Percentiles rank a stretch among this genome's conserved stretches.
These are phyloP conservation scores for Scyliorhinus canicula DNA, from an alignment of 2,797 vertebrate genomes.

Conservation along the genomic window DNA sequence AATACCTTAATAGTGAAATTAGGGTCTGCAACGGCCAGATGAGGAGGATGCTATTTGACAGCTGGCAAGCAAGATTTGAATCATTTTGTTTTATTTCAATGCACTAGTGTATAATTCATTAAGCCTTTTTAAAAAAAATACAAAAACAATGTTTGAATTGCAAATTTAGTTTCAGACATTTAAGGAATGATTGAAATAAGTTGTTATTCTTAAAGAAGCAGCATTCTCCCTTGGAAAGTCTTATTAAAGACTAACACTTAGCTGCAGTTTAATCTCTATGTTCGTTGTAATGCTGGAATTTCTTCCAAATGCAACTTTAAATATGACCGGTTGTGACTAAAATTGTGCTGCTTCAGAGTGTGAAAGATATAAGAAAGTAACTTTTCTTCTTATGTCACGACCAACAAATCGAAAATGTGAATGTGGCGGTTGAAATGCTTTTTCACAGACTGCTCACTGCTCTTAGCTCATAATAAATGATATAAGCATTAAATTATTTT, in stretches of 20 bases:
- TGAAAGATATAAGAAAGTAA: background rate
- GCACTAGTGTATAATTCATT: background rate
- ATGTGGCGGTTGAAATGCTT: background rate
- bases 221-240: background rate
- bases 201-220: background rate
- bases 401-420: background rate
- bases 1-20: conserved; percentile 14
- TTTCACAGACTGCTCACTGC: background rate
- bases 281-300: background rate
- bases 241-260: background rate
- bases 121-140: background rate
- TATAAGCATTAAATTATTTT: background rate
- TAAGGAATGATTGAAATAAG: background rate
- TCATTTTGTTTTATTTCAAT: conserved; percentile 53
- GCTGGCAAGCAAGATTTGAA: conserved; percentile 53
- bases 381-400: background rate
- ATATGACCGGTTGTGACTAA: background rate
- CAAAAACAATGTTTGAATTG: background rate
- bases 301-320: background rate
- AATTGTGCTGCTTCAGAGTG: background rate
- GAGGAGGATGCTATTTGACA: conserved; percentile 40
- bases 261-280: background rate
- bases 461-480: background rate
- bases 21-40: background rate
- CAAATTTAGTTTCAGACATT: background rate